phyloP scores from a whole-genome alignment of 37 sponge, comb jelly and placozoan genomes.

The Oopsacas minuta region DNA sequence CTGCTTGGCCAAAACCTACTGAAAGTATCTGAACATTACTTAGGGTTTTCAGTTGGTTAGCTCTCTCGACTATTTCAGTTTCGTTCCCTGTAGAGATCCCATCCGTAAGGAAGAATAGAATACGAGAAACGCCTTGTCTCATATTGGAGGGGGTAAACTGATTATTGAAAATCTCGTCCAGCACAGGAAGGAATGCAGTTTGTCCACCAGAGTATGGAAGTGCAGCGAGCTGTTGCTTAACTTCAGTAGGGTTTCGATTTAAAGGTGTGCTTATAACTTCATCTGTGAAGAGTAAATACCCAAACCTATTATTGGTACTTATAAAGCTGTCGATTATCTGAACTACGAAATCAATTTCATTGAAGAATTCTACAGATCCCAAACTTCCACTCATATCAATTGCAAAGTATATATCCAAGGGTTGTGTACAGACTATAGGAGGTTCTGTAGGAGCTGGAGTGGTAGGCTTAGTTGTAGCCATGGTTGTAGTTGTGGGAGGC shows the following conservation, averaged over 20 bases:
- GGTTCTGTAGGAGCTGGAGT: background rate
- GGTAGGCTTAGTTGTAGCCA: background rate
- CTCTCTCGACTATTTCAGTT: background rate
- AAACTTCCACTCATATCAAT: background rate
- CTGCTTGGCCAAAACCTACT: background rate
- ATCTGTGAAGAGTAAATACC: background rate
- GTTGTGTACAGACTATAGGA: background rate
- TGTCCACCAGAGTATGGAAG: background rate
- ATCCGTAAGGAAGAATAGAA: background rate
- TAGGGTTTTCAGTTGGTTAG: background rate
- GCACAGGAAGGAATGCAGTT: background rate
- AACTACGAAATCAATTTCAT: background rate
- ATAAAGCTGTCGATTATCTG: background rate
- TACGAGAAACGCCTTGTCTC: background rate
- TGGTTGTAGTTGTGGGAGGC: background rate
- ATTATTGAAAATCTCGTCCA: background rate
- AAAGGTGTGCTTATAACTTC: background rate
- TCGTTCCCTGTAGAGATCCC: background rate
- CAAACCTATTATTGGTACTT: background rate
- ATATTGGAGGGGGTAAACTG: background rate
- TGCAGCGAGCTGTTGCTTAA: background rate
- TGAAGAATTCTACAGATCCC: background rate
- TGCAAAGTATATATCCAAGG: background rate
- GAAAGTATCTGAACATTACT: background rate
- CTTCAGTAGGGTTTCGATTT: background rate